Percentiles rank a stretch among this genome's conserved stretches.
phyloP scores from a whole-genome alignment of 2,113 vertebrate species.

The Ictalurus punctatus region DNA sequence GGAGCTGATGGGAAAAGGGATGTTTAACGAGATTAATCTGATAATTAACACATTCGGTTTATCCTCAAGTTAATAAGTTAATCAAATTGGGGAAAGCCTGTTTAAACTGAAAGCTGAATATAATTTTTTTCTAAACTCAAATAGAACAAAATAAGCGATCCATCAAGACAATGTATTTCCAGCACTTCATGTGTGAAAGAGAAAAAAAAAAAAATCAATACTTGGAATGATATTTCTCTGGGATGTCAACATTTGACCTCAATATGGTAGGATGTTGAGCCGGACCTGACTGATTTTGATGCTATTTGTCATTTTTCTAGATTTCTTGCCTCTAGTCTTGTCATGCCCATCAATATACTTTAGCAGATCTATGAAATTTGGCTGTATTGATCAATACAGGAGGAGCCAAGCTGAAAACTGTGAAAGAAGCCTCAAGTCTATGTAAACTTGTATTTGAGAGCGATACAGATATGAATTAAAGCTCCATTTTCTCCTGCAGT shows the following conservation, averaged over 20 bases:
- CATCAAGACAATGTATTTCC: slow-evolving; percentile 21
- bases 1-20: slow-evolving; percentile 21
- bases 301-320: slow-evolving; percentile 18
- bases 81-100: background rate
- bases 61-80: background rate
- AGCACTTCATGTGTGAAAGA: background rate
- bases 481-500: background rate
- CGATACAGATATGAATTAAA: background rate
- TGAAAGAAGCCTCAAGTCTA: background rate
- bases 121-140: background rate
- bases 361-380: slow-evolving; percentile 8
- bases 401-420: background rate
- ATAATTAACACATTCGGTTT: background rate
- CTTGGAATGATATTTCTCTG: slow-evolving; percentile 12
- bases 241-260: slow-evolving; percentile 35
- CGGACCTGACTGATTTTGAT: slow-evolving; percentile 30
- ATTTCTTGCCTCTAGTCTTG: slow-evolving; percentile 15
- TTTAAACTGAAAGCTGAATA: background rate
- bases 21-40: background rate
- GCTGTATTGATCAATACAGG: slow-evolving; percentile 14
- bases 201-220: slow-evolving; percentile 7
- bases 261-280: slow-evolving; percentile 14
- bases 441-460: background rate
- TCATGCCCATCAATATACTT: slow-evolving; percentile 18
- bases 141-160: slow-evolving; percentile 1